Conservation (phyloP, 2,113 vertebrate species). For the Herpetotheres cachinnans region DNA sequence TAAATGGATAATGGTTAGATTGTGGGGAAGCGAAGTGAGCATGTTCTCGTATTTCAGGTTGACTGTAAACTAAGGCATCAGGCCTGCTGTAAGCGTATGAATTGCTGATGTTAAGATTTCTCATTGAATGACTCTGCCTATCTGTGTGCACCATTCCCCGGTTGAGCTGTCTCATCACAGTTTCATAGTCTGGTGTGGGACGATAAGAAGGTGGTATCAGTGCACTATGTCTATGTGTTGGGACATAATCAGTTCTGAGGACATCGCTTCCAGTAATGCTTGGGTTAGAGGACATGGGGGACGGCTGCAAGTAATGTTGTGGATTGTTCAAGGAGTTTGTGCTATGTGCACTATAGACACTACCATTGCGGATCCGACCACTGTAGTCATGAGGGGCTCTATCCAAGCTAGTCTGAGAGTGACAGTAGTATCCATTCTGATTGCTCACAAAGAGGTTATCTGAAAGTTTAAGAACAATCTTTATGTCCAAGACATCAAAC, state of each 20-base stretch:
- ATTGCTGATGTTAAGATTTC: constrained; percentile 91
- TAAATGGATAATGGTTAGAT: constrained; percentile 83
- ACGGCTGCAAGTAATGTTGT: constrained; percentile 91
- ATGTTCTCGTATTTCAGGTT: constrained; percentile 94
- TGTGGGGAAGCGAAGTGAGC: constrained; percentile 70
- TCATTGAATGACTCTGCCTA: constrained; percentile 92
- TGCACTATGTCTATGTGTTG: constrained; percentile 90
- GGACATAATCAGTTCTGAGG: constrained; percentile 87
- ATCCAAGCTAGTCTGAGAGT: constrained; percentile 96
- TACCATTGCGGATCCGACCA: constrained; percentile 91
- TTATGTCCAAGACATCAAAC: not conserved
- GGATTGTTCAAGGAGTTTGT: constrained; percentile 94
- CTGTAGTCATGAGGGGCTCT: constrained; percentile 85
- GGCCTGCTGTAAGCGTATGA: constrained; percentile 93
- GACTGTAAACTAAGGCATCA: constrained; percentile 94
- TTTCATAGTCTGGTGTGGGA: constrained; percentile 95
- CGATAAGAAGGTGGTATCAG: constrained; percentile 95
- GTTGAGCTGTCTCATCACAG: constrained; percentile 93
- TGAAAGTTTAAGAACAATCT: constrained; percentile 61
- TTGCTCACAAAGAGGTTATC: constrained; percentile 95
- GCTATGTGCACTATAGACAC: constrained; percentile 96
- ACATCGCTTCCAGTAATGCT: constrained; percentile 94
- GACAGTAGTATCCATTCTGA: constrained; percentile 95
- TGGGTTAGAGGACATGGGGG: constrained; percentile 96
- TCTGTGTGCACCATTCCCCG: constrained; percentile 78